phyloP scores from a whole-genome alignment of 2,888 invertebrate species.

The Spialia ferax region DNA sequence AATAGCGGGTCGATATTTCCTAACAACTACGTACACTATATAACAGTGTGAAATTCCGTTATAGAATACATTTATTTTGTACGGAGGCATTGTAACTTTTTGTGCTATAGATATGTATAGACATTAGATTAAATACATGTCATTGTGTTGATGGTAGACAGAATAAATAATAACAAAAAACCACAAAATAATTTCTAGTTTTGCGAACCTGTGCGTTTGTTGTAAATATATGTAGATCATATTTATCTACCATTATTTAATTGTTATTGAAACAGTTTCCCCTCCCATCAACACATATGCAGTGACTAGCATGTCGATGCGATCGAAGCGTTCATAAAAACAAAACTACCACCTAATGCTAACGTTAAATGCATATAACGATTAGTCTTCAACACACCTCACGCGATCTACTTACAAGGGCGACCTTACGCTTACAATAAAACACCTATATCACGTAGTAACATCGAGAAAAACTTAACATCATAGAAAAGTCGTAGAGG shows the following conservation, averaged over 20 bases:
- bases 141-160: conserved; percentile 27
- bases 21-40: neutral
- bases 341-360: conserved; percentile 49
- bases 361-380: conserved; percentile 50
- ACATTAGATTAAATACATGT: conserved; percentile 37
- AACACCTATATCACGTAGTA: conserved; percentile 27
- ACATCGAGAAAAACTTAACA: conserved; percentile 25
- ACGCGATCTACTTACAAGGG: conserved; percentile 13
- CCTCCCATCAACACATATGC: conserved; percentile 43
- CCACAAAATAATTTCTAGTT: neutral
- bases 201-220: too few relatives aligned
- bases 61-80: neutral
- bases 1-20: too few relatives aligned
- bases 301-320: conserved; percentile 63
- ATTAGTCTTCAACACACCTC: conserved; percentile 21
- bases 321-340: conserved; percentile 56
- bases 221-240: neutral
- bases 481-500: conserved; percentile 31
- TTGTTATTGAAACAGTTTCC: neutral
- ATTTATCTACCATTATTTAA: neutral
- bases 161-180: neutral
- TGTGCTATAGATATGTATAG: conserved; percentile 59
- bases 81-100: neutral
- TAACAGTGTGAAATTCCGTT: neutral
- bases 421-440: conserved; percentile 10